A percentile compares a stretch with the other conserved stretches of the same genome.
Conservation (phyloP, 2,113 vertebrate species). For the Neolamprologus tretocephalus region DNA sequence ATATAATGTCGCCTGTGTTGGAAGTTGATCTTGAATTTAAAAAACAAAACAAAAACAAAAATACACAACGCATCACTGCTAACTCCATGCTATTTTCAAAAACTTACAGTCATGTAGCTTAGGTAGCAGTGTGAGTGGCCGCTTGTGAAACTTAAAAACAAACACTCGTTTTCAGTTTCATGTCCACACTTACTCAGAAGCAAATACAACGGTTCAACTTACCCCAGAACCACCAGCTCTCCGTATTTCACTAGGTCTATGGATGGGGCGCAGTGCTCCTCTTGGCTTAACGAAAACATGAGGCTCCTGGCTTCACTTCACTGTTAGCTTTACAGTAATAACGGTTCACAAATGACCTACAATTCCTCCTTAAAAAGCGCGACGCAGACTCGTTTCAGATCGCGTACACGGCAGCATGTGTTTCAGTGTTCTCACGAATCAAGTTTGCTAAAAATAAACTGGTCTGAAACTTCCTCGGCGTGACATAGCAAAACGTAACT, state of each 20-base stretch:
- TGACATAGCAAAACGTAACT: constrained; percentile 54
- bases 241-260: constrained; percentile 95
- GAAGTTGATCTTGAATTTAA: background rate
- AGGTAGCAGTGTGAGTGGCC: background rate
- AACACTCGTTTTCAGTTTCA: background rate
- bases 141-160: constrained; percentile 20
- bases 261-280: constrained; percentile 85
- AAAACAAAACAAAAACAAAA: background rate
- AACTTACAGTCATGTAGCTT: background rate
- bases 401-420: background rate
- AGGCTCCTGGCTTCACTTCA: constrained; percentile 61
- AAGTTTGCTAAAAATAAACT: background rate
- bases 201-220: constrained; percentile 49
- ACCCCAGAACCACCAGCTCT: constrained; percentile 93
- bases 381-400: constrained; percentile 36
- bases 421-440: background rate
- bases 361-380: constrained; percentile 36
- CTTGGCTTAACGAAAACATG: constrained; percentile 90
- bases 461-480: constrained; percentile 45
- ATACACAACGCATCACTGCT: background rate
- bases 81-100: background rate
- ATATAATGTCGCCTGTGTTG: background rate
- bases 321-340: constrained; percentile 44
- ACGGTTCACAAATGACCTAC: constrained; percentile 1
- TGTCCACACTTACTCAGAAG: background rate